Conservation (phyloP, 2,797 vertebrate genomes). For the Lepidocolaptes lacrymiger region DNA sequence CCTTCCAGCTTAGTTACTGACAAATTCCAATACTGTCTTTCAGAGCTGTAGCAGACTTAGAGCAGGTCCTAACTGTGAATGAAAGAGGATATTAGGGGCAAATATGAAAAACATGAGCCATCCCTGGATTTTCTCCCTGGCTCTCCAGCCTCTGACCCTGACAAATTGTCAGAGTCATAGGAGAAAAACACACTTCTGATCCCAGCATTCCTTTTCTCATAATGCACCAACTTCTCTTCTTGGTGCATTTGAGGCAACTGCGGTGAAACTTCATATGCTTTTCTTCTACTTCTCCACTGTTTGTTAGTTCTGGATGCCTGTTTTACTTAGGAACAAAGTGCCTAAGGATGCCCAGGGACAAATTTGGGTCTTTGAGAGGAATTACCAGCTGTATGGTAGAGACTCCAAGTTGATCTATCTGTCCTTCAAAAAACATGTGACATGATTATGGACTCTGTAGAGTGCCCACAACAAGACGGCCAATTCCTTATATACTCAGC, state of each 20-base stretch:
- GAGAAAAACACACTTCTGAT: background rate
- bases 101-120: background rate
- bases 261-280: background rate
- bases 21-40: background rate
- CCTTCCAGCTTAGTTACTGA: background rate
- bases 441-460: background rate
- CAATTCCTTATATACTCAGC: background rate
- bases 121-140: background rate
- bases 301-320: background rate
- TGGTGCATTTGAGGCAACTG: background rate
- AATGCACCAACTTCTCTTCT: background rate
- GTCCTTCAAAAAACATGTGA: background rate
- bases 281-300: background rate
- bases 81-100: background rate
- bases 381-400: background rate
- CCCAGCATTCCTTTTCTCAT: background rate
- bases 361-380: background rate
- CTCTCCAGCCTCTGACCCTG: background rate
- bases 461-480: background rate
- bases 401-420: background rate
- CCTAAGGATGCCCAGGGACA: background rate
- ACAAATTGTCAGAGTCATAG: background rate
- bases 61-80: background rate
- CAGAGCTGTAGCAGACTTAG: background rate
- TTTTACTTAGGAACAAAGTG: background rate